Base-by-base conservation (phyloP, 2,797 vertebrate species). In the Bradypodion pumilum region DNA sequence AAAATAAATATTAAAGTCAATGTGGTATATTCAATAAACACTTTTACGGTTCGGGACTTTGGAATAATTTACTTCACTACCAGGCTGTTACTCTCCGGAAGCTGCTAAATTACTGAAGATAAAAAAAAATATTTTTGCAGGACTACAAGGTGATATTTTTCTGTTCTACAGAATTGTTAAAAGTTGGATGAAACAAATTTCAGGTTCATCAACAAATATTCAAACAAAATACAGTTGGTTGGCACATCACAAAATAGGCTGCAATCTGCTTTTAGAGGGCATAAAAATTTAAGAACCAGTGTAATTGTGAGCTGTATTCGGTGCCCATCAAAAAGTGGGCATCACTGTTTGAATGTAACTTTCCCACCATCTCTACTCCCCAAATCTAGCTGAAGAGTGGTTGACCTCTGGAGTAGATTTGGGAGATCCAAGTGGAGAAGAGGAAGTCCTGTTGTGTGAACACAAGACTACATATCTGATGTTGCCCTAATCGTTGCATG, bases 1-100 rank as follows among this genome's bases (percentile, higher is more conserved):
- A 85, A 87, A 93, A 87, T 9, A 90, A 83, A 65, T 68, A 84
- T 56, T 12, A 80, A 40, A 74, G n/a, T 56, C 52, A 35, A 5
- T 49, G 62, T 46, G 46, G 16, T 2, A 32, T 23, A 78, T 56
- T 56, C 32, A 66, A 32, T 46, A 6, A 68, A 35, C 21, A n/a
- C n/a, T n/a, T n/a, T n/a, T n/a, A n/a, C n/a, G n/a, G n/a, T n/a
- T n/a, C n/a, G n/a, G n/a, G n/a, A n/a, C 21, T 5, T 10, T n/a
- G 1, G 70, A 70, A 46, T 15, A 4, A 29, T 46, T 23, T 49
- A 49, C 5, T 63, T 81, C 19, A 44, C 40, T 73, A 42, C n/a
- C 52, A 62, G 21, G 32, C 70, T 81, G 10, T 44, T 44, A 12
- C 37, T 8, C 19, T 32, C 25, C 25, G 25, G 32, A 40, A 23